A percentile compares a stretch with the other conserved stretches of the same genome.
phyloP scores from a whole-genome alignment of 2,888 invertebrate species.

The Elgonia sp. region DNA sequence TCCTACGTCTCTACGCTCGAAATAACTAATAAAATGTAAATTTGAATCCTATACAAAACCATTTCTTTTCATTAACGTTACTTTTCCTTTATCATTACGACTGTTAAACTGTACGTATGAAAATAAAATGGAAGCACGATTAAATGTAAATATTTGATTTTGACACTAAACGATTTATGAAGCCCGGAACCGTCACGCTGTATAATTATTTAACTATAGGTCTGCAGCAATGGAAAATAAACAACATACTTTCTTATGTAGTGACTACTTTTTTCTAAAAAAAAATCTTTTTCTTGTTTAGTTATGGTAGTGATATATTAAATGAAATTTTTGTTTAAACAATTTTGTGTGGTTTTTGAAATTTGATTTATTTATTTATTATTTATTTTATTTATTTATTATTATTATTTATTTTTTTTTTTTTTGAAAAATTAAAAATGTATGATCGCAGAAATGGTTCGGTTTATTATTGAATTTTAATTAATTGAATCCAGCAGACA shows the following conservation, averaged over 20 bases:
- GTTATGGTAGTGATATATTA: too few species aligned
- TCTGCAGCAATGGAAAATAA: conserved; percentile 17
- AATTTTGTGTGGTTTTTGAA: too few species aligned
- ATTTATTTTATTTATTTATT: too few species aligned
- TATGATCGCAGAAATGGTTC: not conserved
- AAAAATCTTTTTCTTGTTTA: too few species aligned
- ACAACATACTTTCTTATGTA: not conserved
- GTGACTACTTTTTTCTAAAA: too few species aligned
- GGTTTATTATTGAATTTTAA: too few species aligned
- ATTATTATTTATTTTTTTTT: too few species aligned
- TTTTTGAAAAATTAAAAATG: too few species aligned
- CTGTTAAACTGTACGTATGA: conserved; percentile 58
- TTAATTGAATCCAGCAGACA: too few species aligned
- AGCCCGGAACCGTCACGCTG: not conserved
- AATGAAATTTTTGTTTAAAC: too few species aligned
- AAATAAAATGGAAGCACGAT: conserved; percentile 53
- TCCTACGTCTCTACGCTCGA: conserved; percentile 58
- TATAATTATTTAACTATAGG: conserved; percentile 31
- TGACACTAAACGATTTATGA: conserved; percentile 39
- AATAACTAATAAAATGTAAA: conserved; percentile 73
- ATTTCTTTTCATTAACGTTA: conserved; percentile 71
- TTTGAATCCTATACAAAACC: conserved; percentile 62
- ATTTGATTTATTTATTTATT: too few species aligned
- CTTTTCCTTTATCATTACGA: conserved; percentile 56
- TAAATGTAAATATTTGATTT: conserved; percentile 70